Evolutionary conservation across 2,888 invertebrate species (phyloP), one percentile per base, ranked within the genome.

Genomic region (Molorchus minor): DNA sequence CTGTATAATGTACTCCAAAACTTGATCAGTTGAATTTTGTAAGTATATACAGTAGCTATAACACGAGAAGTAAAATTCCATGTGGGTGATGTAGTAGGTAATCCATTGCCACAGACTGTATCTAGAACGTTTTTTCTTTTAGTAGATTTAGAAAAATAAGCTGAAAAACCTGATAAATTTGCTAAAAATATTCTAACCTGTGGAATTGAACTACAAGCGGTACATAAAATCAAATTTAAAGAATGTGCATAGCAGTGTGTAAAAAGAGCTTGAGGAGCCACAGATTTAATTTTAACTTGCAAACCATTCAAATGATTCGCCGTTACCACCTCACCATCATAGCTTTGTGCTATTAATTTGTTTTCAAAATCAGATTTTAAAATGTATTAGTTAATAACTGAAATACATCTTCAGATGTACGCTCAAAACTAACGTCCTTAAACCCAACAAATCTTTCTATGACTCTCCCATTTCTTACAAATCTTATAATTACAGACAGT

Each of bases 241-340:
- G 49, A 49, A 62, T 71, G 70, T 3, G 71, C 69, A 52, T 66
- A 68, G 49, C 71, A 72, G 47, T 72, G 71, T 1, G 65, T 69
- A 46, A 67, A 73, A 38, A 60, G 21, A 20, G 71, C 72, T 29
- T 61, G 51, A 8, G 62, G 68, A 47, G 62, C 66, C 10, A 58
- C 35, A 43, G 57, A 45, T 65, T 64, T 67, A 30, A 74, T 59
- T 60, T 68, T 64, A 4, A 62, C 54, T 65, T 76, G 75, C 20
- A 76, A 65, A 16, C 73, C 74, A 47, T 70, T 69, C 29, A 71
- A 52, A 41, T 72, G 52, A 35, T 70, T 69, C 13, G 70, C 52
- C 64, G 72, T 66, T 4, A 72, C 71, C n/a, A n/a, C n/a, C n/a
- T n/a, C n/a, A n/a, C n/a, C n/a, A n/a, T n/a, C n/a, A 8, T 25